Evolutionary conservation across 1,140 invertebrate genomes (phyloP).

Genomic region (Ceratina australensis): DNA sequence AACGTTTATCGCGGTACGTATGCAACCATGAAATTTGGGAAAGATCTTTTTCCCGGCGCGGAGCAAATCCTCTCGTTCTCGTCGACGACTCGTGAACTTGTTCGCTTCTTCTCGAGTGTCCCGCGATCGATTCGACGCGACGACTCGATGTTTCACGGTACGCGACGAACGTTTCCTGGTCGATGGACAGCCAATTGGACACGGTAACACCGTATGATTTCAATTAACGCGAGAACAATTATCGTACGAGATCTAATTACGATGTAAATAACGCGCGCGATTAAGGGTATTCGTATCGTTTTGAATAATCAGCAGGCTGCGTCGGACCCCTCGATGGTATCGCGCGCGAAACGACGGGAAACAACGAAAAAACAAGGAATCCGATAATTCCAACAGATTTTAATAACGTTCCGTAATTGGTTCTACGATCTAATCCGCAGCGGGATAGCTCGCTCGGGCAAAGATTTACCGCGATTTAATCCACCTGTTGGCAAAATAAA

Average conservation of each 20-base stretch:
- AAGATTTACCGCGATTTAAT: constrained; percentile 56
- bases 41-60: background rate
- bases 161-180: background rate
- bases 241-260: constrained; percentile 29
- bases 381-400: constrained; percentile 7
- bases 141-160: background rate
- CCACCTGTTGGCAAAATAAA: constrained; percentile 61
- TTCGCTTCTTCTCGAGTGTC: background rate
- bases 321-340: background rate
- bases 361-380: background rate
- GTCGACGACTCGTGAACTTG: constrained; percentile 2
- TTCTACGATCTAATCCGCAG: constrained; percentile 46
- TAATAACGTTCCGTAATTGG: constrained; percentile 29
- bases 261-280: constrained; percentile 6
- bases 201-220: constrained; percentile 20
- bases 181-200: constrained; percentile 29
- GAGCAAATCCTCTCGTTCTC: constrained; percentile 24
- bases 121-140: background rate
- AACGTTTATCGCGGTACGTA: background rate
- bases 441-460: background rate
- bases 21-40: background rate
- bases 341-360: background rate
- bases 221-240: constrained; percentile 34
- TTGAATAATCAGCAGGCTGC: too few relatives aligned
- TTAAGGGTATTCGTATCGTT: constrained; percentile 14